These are phyloP conservation scores for Gymnopithys bicolor DNA, from an alignment of 2,797 vertebrate species.

Conservation along the genomic window DNA sequence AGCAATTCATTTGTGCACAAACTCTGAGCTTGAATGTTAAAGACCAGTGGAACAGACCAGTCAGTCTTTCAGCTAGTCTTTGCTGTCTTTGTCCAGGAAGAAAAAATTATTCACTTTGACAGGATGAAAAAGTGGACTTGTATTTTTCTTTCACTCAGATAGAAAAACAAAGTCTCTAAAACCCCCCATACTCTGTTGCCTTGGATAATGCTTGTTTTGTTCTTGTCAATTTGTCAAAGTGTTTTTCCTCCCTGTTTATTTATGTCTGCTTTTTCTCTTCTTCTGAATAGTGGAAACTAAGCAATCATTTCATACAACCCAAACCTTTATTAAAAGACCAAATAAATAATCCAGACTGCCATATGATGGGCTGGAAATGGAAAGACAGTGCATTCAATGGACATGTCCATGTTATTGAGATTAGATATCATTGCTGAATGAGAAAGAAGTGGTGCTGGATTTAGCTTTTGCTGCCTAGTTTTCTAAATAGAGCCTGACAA, in stretches of 20 bases:
- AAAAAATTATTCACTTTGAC: not conserved
- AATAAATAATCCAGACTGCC: not conserved
- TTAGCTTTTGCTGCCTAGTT: not conserved
- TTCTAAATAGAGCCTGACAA: not conserved
- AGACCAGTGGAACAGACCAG: not conserved
- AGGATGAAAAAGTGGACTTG: not conserved
- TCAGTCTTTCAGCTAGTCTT: not conserved
- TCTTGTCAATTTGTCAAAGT: not conserved
- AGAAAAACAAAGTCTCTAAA: not conserved
- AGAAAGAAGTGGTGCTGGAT: not conserved
- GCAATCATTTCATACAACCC: not conserved
- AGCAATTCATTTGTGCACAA: not conserved
- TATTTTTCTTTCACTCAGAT: not conserved
- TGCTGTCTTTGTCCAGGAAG: not conserved
- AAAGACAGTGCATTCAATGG: not conserved
- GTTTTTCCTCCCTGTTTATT: not conserved
- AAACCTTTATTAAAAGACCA: not conserved
- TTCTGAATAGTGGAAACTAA: not conserved
- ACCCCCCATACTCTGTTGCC: not conserved
- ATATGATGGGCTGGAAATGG: not conserved
- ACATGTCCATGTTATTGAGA: not conserved
- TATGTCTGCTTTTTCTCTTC: not conserved
- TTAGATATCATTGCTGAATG: not conserved
- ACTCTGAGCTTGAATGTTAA: not conserved
- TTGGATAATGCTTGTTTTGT: not conserved